phyloP scores from a whole-genome alignment of 1,140 invertebrate species.

The Ectropis grisescens region DNA sequence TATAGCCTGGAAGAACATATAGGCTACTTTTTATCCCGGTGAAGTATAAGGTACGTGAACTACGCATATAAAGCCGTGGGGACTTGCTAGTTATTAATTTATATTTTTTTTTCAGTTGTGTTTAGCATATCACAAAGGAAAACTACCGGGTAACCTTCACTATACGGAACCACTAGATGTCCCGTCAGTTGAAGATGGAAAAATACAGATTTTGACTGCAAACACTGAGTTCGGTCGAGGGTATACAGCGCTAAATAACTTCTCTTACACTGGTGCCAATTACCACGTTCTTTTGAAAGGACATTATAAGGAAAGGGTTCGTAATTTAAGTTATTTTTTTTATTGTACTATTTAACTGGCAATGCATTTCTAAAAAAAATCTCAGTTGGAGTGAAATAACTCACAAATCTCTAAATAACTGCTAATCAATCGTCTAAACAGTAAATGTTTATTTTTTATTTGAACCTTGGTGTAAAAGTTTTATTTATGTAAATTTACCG shows the following conservation, averaged over 20 bases:
- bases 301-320: conserved; percentile 21
- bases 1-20: too few species aligned
- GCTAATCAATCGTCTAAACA: too few species aligned
- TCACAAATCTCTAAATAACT: too few species aligned
- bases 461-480: too few species aligned
- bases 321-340: too few species aligned
- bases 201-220: conserved; percentile 69
- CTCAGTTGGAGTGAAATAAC: conserved; percentile 86
- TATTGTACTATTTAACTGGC: too few species aligned
- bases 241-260: conserved; percentile 88
- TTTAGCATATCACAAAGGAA: not conserved
- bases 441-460: too few species aligned
- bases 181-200: not conserved
- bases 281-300: conserved; percentile 87
- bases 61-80: too few species aligned
- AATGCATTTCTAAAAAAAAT: conserved; percentile 86
- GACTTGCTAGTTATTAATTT: not conserved
- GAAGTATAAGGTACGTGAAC: too few species aligned
- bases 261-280: conserved; percentile 96
- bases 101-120: not conserved
- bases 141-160: not conserved
- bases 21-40: too few species aligned
- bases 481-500: too few species aligned
- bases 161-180: not conserved
- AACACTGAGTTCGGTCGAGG: conserved; percentile 84